Conservation (phyloP, 2,888 invertebrate genomes). For the Phrixothrix hirtus region DNA sequence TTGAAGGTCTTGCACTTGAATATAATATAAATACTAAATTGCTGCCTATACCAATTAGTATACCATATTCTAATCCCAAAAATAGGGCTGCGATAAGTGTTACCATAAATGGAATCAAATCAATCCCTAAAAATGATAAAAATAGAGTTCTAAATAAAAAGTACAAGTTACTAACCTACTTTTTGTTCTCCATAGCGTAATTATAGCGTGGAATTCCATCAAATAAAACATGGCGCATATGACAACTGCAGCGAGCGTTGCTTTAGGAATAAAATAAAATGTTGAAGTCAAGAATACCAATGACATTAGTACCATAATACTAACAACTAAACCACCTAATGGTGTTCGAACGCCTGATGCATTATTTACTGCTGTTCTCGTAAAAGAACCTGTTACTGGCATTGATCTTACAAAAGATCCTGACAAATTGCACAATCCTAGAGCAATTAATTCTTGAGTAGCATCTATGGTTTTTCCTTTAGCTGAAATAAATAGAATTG, state of each 20-base stretch:
- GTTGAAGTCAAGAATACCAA: constrained; percentile 77
- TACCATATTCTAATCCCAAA: constrained; percentile 68
- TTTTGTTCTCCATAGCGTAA: constrained; percentile 76
- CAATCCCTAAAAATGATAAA: constrained; percentile 57
- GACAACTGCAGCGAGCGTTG: constrained; percentile 84
- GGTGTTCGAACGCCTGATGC: constrained; percentile 86
- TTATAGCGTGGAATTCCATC: constrained; percentile 71
- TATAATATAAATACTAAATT: constrained; percentile 61
- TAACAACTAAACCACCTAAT: constrained; percentile 78
- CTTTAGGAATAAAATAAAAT: constrained; percentile 84
- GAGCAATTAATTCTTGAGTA: constrained; percentile 87
- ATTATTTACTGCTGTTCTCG: constrained; percentile 87
- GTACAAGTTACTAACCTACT: constrained; percentile 60
- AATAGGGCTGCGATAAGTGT: constrained; percentile 64
- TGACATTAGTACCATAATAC: constrained; percentile 74
- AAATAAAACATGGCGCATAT: constrained; percentile 87
- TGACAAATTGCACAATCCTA: constrained; percentile 78
- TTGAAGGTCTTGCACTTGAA: constrained; percentile 58
- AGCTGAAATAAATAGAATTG: no score
- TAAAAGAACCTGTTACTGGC: constrained; percentile 86
- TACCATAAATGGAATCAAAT: constrained; percentile 61
- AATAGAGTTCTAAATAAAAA: neutral
- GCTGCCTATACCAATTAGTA: constrained; percentile 61
- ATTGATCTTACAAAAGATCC: constrained; percentile 83
- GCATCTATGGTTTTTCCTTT: constrained; percentile 77